Conservation (phyloP, 2,113 vertebrate species). For the Callocephalon fimbriatum region DNA sequence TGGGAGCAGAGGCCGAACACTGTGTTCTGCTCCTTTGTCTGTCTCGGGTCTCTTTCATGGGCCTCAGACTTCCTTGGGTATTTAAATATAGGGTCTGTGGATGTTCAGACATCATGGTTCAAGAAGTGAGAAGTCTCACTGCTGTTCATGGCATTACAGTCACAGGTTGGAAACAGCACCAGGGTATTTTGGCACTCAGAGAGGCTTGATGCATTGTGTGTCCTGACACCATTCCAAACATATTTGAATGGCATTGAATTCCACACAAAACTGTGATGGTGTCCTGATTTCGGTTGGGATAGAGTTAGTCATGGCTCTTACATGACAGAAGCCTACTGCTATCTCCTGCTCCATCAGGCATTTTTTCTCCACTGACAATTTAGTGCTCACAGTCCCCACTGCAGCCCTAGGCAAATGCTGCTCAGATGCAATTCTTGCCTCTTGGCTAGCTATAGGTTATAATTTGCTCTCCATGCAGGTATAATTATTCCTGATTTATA, state of each 20-base stretch:
- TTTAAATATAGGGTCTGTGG: background rate
- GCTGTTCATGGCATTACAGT: background rate
- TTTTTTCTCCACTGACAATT: background rate
- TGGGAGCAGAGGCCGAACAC: too few relatives aligned
- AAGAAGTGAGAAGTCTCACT: background rate
- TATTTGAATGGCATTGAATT: background rate
- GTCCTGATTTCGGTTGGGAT: background rate
- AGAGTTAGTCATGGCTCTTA: background rate
- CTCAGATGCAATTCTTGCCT: background rate
- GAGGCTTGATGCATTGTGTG: background rate
- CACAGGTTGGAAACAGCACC: background rate
- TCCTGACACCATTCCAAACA: background rate
- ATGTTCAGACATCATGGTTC: background rate
- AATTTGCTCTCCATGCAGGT: background rate
- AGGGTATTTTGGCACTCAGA: background rate
- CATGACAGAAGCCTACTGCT: background rate
- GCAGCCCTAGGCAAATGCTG: background rate
- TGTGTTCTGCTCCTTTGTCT: too few relatives aligned
- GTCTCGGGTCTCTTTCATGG: background rate
- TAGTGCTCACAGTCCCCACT: background rate
- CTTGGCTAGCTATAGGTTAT: background rate
- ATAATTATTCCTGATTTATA: background rate
- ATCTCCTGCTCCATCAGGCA: background rate
- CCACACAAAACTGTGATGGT: background rate
- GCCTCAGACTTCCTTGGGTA: background rate